Evolutionary conservation across 2,888 invertebrate genomes (phyloP).

Genomic region (Cephalotes varians): DNA sequence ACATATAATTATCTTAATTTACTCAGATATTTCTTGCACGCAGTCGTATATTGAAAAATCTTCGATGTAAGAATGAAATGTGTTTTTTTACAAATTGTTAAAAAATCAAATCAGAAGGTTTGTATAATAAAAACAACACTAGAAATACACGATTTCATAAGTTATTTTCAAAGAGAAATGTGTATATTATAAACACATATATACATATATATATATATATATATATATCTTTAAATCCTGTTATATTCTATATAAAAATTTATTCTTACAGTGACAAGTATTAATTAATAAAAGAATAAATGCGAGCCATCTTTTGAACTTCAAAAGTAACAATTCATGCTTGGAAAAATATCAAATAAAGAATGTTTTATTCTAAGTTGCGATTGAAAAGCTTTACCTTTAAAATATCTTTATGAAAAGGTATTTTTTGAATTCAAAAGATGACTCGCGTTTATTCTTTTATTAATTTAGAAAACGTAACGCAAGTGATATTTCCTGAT

Average conservation of each 20-base stretch:
- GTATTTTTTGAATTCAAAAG: not conserved
- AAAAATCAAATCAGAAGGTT: not conserved
- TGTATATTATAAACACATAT: constrained; percentile 6
- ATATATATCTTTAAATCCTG: not conserved
- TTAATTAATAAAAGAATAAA: constrained; percentile 62
- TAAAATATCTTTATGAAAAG: not conserved
- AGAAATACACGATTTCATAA: not conserved
- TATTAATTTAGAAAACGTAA: constrained; percentile 66
- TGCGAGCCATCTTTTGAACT: not conserved
- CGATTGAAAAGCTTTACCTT: not conserved
- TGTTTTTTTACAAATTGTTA: not conserved
- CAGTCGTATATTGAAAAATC: not conserved
- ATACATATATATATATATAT: too few species aligned
- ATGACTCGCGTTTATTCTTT: constrained; percentile 37
- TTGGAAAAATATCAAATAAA: not conserved
- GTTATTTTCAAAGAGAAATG: not conserved
- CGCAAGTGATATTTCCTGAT: constrained; percentile 55
- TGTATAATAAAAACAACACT: not conserved
- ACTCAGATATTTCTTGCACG: not conserved
- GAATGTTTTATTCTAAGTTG: not conserved
- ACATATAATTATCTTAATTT: not conserved
- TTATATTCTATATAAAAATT: not conserved
- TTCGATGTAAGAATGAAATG: not conserved
- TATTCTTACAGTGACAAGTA: too few species aligned
- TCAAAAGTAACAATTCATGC: not conserved